These are phyloP conservation scores for Python bivittatus DNA, from an alignment of 2,113 vertebrate genomes.

Conservation along the genomic window DNA sequence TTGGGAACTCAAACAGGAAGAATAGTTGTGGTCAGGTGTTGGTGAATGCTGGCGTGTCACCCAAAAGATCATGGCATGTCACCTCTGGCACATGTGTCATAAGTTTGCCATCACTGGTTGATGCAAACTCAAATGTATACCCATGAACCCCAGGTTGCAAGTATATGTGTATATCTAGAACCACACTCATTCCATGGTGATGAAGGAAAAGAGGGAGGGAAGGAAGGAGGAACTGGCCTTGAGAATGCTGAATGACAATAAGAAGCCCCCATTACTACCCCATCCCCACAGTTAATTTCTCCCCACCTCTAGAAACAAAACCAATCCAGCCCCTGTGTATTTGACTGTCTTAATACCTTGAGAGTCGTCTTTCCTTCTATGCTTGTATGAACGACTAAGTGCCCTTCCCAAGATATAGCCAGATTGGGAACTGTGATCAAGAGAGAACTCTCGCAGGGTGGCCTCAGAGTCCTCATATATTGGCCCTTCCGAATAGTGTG, in stretches of 20 bases:
- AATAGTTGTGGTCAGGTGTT: too few relatives aligned
- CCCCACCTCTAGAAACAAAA: background rate
- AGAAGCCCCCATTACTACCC: background rate
- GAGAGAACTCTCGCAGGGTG: slow-evolving; percentile 89
- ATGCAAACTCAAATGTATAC: background rate
- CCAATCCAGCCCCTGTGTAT: background rate
- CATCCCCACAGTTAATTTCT: background rate
- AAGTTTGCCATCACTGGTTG: too few relatives aligned
- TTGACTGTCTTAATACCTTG: slow-evolving; percentile 77
- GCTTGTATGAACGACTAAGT: slow-evolving; percentile 89
- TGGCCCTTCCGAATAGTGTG: slow-evolving; percentile 88
- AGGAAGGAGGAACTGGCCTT: too few relatives aligned
- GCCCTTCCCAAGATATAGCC: slow-evolving; percentile 93
- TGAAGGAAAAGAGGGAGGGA: too few relatives aligned
- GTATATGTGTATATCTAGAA: background rate
- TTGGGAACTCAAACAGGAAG: too few relatives aligned
- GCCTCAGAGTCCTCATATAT: slow-evolving; percentile 88
- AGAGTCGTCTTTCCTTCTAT: slow-evolving; percentile 88
- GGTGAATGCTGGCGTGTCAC: too few relatives aligned
- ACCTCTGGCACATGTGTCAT: too few relatives aligned
- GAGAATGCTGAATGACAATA: background rate
- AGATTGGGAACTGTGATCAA: slow-evolving; percentile 85
- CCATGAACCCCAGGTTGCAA: background rate
- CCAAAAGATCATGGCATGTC: too few relatives aligned
- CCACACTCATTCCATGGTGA: too few relatives aligned